Evolutionary conservation across 2,888 invertebrate species (phyloP).

Genomic region (Lamproptera curius): DNA sequence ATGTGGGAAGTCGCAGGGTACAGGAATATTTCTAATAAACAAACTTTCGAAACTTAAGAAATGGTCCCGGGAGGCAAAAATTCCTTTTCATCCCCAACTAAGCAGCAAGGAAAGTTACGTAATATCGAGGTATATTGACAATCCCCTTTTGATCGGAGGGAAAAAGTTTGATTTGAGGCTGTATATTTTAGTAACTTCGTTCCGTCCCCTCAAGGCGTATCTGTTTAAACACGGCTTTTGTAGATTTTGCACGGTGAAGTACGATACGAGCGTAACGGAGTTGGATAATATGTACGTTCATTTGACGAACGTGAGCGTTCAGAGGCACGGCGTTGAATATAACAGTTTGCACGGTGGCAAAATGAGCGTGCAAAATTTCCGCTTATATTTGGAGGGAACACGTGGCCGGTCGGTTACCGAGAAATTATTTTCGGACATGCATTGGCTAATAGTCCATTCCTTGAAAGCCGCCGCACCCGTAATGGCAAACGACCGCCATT

Average conservation of each 20-base stretch:
- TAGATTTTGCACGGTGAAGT: conserved; percentile 97
- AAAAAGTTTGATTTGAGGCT: conserved; percentile 97
- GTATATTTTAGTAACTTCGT: conserved; percentile 95
- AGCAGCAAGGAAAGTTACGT: conserved; percentile 91
- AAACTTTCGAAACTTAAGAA: conserved; percentile 95
- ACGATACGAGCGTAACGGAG: conserved; percentile 92
- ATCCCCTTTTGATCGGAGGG: conserved; percentile 96
- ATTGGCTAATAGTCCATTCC: conserved; percentile 94
- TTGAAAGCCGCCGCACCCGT: conserved; percentile 94
- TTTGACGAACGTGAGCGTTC: conserved; percentile 98
- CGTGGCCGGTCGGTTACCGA: conserved; percentile 93
- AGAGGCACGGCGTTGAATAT: conserved; percentile 68
- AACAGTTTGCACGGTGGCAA: conserved; percentile 93
- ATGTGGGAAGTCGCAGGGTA: conserved; percentile 94
- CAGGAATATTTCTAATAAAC: conserved; percentile 96
- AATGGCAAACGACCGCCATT: conserved; percentile 95
- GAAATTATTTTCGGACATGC: conserved; percentile 91
- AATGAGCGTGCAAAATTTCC: conserved; percentile 94
- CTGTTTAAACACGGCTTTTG: conserved; percentile 96
- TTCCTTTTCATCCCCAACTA: conserved; percentile 87
- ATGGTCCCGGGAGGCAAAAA: conserved; percentile 85
- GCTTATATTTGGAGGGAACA: conserved; percentile 93
- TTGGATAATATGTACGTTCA: conserved; percentile 97
- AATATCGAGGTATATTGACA: conserved; percentile 97
- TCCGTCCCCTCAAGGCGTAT: conserved; percentile 95